A percentile compares a stretch with the other conserved stretches of the same genome.
These are phyloP conservation scores for Nephrotoma appendiculata DNA, from an alignment of 2,888 invertebrate species.

Conservation along the genomic window DNA sequence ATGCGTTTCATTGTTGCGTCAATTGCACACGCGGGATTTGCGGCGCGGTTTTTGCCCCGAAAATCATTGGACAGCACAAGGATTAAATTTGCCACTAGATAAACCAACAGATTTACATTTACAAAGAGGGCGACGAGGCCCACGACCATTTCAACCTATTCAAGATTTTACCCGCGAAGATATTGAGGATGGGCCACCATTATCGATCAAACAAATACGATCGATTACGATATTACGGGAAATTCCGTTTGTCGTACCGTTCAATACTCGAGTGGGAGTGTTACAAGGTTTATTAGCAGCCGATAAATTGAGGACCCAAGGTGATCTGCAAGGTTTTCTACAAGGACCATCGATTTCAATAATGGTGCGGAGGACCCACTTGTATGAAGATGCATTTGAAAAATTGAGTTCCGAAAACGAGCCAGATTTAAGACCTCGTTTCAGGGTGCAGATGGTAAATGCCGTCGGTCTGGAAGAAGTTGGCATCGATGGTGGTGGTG, in stretches of 20 bases:
- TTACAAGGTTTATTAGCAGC: conserved; percentile 53
- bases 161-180: conserved; percentile 41
- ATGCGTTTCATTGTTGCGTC: conserved; percentile 55
- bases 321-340: conserved; percentile 57
- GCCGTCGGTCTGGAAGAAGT: conserved; percentile 85
- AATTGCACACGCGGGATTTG: conserved; percentile 74
- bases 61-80: conserved; percentile 47
- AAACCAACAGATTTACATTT: conserved; percentile 39
- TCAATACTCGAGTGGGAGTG: conserved; percentile 76
- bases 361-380: conserved; percentile 70
- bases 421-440: conserved; percentile 68
- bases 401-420: conserved; percentile 83
- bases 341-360: conserved; percentile 63
- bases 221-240: conserved; percentile 79
- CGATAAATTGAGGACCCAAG: conserved; percentile 43
- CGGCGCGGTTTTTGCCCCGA: conserved; percentile 63
- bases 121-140: conserved; percentile 34
- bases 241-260: conserved; percentile 88
- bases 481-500: conserved; percentile 94
- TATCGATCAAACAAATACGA: conserved; percentile 76
- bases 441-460: conserved; percentile 83
- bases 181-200: conserved; percentile 62
- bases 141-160: conserved; percentile 39
- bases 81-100: conserved; percentile 35
- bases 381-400: conserved; percentile 98